A percentile compares a stretch with the other conserved stretches of the same genome.
Evolutionary conservation across 2,797 vertebrate genomes (phyloP).

Genomic region (Bradypus variegatus): DNA sequence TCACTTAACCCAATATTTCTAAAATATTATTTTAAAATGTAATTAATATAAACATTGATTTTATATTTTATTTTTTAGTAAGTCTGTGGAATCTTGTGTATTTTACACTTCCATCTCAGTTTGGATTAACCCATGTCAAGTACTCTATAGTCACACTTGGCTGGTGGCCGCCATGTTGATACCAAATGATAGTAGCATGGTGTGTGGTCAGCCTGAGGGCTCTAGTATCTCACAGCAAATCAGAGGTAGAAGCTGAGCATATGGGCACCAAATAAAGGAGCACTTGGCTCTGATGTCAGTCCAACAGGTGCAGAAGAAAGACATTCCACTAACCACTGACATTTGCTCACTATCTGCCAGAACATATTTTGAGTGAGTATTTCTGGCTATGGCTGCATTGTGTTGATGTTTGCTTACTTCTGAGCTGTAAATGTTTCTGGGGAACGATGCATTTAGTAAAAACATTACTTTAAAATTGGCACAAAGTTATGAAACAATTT

Average conservation of each 20-base stretch:
- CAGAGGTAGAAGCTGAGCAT: background rate
- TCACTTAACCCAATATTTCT: too few species aligned
- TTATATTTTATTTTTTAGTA: background rate
- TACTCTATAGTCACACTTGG: background rate
- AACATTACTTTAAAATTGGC: background rate
- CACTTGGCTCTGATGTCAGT: background rate
- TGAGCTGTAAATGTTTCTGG: background rate
- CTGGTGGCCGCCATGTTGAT: background rate
- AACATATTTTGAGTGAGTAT: background rate
- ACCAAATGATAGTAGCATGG: background rate
- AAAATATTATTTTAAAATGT: background rate
- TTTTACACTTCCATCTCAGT: background rate
- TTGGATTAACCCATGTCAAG: background rate
- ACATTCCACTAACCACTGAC: background rate
- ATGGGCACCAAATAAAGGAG: background rate
- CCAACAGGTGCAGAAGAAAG: background rate
- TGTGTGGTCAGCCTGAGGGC: background rate
- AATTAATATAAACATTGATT: background rate
- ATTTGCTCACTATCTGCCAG: background rate
- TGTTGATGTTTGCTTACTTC: background rate
- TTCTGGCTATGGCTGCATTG: background rate
- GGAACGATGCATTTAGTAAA: background rate
- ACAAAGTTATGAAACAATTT: background rate
- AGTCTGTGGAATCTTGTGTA: background rate
- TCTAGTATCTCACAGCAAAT: background rate